Base-by-base conservation (phyloP, 2,888 invertebrate species). In the Ophonus ardosiacus region DNA sequence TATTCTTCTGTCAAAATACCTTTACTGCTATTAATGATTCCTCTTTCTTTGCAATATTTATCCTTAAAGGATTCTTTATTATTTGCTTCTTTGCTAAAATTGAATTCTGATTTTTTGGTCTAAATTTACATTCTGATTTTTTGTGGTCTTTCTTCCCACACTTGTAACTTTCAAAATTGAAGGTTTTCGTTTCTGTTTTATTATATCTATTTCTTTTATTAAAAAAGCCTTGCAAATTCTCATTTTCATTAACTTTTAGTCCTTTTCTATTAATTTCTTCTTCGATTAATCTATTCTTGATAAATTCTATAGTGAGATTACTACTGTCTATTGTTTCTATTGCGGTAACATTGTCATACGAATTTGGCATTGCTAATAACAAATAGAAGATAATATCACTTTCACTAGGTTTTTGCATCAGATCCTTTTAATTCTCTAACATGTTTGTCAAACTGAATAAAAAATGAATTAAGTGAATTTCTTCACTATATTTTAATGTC, bases 341-440 rank as follows among this genome's bases (percentile, higher is more conserved):
- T 7, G 89, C 89, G 13, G 89, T 87, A 3, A 90, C 87, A 6
- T 88, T 89, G 78, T 90, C 88, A 85, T 89, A 89, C 17, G 86
- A 71, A 8, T 87, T 10, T 4, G 89, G 89, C 40, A 90, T 78
- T 17, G 89, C 89, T 0, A 89, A 61, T 10, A 90, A 86, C 17
- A 90, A 86, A 84, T 89, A 43, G 43, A 1, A 43, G 43, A 43
- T 43, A 43, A 43, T 43, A 1, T 43, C 43, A 43, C 43, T 43
- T 6, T 43, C 2, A 43, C 43, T 43, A 10, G 43, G 43, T 43
- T 43, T 43, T 43, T 3, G 43, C 2, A 43, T 43, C 43, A 43
- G 43, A 43, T 43, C 43, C 43, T 43, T 43, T 43, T 43, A 43
- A 43, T 43, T 43, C 43, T 10, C 43, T 43, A 6, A 43, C 43